These are phyloP conservation scores for Blera fallax DNA, from an alignment of 2,888 invertebrate species.

Conservation along the genomic window DNA sequence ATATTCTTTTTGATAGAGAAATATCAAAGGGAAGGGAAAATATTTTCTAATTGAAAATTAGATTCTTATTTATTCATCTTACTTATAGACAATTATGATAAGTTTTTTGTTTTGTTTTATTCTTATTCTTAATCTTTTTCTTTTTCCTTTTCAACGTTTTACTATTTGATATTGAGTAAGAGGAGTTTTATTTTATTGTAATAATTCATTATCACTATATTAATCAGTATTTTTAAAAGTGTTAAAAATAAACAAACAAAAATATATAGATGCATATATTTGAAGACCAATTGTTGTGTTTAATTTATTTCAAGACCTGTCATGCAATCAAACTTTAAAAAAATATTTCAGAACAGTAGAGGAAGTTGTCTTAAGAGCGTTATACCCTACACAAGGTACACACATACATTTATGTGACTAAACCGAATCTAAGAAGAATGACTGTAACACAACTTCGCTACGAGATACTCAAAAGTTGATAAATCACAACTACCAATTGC, in stretches of 20 bases:
- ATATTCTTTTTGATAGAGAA: neutral
- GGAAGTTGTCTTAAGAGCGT: too few relatives aligned
- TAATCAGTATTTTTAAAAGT: slow-evolving; percentile 71
- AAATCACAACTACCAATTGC: too few relatives aligned
- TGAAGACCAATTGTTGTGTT: slow-evolving; percentile 55
- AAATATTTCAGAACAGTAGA: too few relatives aligned
- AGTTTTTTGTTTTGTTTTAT: slow-evolving; percentile 27
- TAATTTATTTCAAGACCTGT: neutral
- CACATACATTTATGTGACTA: too few relatives aligned
- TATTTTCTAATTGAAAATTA: slow-evolving; percentile 22
- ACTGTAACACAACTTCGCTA: too few relatives aligned
- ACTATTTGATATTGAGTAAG: slow-evolving; percentile 38
- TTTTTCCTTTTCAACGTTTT: neutral
- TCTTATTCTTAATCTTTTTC: too few relatives aligned
- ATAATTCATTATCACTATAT: slow-evolving; percentile 68
- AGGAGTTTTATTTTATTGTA: slow-evolving; percentile 55
- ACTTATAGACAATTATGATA: slow-evolving; percentile 58
- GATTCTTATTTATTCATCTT: slow-evolving; percentile 55
- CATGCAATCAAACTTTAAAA: too few relatives aligned
- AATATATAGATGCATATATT: slow-evolving; percentile 70
- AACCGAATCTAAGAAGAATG: too few relatives aligned
- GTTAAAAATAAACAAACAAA: slow-evolving; percentile 62
- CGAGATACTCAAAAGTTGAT: too few relatives aligned
- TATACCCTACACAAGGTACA: too few relatives aligned
- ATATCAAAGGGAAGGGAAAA: neutral